A percentile compares a stretch with the other conserved stretches of the same genome.
Evolutionary conservation across 2,113 vertebrate genomes (phyloP).

Genomic region (Ammodytes dubius): DNA sequence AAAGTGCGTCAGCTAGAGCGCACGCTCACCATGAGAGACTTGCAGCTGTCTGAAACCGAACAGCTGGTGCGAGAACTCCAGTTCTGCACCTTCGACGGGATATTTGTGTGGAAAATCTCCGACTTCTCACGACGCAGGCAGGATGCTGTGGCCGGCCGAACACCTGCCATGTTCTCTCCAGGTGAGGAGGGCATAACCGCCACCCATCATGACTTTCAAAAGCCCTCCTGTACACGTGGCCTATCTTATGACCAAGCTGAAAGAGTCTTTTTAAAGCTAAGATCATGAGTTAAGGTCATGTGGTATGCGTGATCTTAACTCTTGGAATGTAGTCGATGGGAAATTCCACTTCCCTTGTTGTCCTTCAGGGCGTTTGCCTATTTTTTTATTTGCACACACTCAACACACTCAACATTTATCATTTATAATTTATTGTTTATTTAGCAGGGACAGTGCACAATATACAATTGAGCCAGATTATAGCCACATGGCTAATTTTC

Average conservation of each 20-base stretch:
- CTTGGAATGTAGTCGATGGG: constrained; percentile 11
- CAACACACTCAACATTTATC: no score
- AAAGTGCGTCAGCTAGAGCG: constrained; percentile 94
- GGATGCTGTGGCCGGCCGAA: constrained; percentile 88
- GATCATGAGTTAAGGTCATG: not conserved
- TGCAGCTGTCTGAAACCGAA: constrained; percentile 90
- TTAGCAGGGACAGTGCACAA: no score
- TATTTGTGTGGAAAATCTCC: constrained; percentile 93
- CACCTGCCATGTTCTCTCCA: constrained; percentile 95
- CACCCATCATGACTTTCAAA: not conserved
- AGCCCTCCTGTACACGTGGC: not conserved
- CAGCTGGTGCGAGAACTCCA: constrained; percentile 88
- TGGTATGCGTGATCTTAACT: constrained; percentile 2
- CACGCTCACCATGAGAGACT: constrained; percentile 88
- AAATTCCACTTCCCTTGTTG: constrained; percentile 52
- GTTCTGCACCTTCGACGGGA: constrained; percentile 89
- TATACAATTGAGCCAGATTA: no score
- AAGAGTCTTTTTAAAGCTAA: not conserved
- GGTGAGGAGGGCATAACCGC: constrained; percentile 77
- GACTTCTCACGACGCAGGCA: constrained; percentile 91
- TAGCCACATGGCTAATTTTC: no score
- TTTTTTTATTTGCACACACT: no score
- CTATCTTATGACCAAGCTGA: not conserved
- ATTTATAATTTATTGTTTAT: no score
- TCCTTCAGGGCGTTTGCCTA: constrained; percentile 24